Evolutionary conservation across 2,797 vertebrate species (phyloP), one percentile per base, ranked within the genome.

Genomic region (Austrolebias charrua): DNA sequence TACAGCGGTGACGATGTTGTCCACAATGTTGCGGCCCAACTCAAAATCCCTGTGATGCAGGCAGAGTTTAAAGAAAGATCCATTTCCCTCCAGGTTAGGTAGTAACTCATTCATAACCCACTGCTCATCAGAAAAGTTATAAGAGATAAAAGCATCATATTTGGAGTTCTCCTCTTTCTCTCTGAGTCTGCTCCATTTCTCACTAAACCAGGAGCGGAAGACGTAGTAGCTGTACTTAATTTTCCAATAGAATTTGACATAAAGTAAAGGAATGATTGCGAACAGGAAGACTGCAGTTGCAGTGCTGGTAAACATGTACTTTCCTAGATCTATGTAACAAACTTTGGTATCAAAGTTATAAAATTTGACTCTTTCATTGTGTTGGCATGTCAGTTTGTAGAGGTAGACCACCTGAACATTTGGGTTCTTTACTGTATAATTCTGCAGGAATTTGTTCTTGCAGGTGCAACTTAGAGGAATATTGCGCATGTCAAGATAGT

Each of bases 81-180:
- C 69, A 6, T 89, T 56, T 0, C 86, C 83, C 70, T 95, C 93
- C 6, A 91, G 70, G 55, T 92, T 90, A 16, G 92, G 93, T 57
- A 93, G 61, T 75, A 96, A 75, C 18, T 94, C 73, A 15, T 93
- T 71, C 75, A 94, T 89, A 14, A 96, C 91, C 95, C 94, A 95
- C 0, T 86, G 63, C 71, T 95, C 94, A 81, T 95, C 93, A 8
- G 82, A 88, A 2, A 91, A 93, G 60, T 94, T 95, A 71, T 95
- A 96, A 66, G 95, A 97, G 81, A 96, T 88, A 56, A 96, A 96
- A 1, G 94, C 94, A 33, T 95, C 94, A 11, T 94, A 96, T 58
- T 84, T 81, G 78, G 90, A 95, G 4, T 88, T 82, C 67, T 94
- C 90, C 42, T 93, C 91, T 42, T 93, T 70, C 1, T 93, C 92